phyloP scores from a whole-genome alignment of 2,888 invertebrate species.

The Himalopsyche kuldschensis region DNA sequence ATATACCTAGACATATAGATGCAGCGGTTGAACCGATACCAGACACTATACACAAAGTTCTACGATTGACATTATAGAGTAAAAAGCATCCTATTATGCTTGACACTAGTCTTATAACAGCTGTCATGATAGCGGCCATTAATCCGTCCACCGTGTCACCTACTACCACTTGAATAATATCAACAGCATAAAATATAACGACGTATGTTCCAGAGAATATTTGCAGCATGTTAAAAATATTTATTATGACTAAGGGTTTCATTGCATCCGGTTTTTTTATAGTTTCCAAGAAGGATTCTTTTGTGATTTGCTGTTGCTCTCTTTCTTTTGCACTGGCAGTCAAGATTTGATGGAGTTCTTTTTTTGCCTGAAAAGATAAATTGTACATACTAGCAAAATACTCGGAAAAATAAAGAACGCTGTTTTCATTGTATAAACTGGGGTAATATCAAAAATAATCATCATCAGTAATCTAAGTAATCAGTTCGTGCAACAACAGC shows the following conservation, averaged over 20 bases:
- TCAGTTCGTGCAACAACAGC: too few species aligned
- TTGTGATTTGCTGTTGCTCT: constrained; percentile 47
- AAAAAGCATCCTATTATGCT: constrained; percentile 68
- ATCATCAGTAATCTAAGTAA: too few species aligned
- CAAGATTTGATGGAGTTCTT: constrained; percentile 65
- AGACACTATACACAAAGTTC: constrained; percentile 67
- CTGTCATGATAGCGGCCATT: constrained; percentile 70
- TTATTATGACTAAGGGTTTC: constrained; percentile 73
- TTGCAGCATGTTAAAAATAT: constrained; percentile 72
- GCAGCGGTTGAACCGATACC: constrained; percentile 68
- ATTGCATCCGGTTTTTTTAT: constrained; percentile 63
- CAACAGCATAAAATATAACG: constrained; percentile 78
- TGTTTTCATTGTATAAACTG: not conserved
- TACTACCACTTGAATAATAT: constrained; percentile 65
- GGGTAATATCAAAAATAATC: too few species aligned
- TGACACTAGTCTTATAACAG: constrained; percentile 66
- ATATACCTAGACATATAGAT: constrained; percentile 62
- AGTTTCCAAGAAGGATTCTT: constrained; percentile 56
- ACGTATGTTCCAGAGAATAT: constrained; percentile 76
- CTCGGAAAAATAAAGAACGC: too few species aligned
- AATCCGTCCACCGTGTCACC: constrained; percentile 58
- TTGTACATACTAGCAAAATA: too few species aligned
- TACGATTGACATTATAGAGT: constrained; percentile 65
- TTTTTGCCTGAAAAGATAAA: constrained; percentile 55
- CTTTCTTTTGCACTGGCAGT: constrained; percentile 64